phyloP scores from a whole-genome alignment of 2,888 invertebrate genomes.

The Trichopria drosophilae region DNA sequence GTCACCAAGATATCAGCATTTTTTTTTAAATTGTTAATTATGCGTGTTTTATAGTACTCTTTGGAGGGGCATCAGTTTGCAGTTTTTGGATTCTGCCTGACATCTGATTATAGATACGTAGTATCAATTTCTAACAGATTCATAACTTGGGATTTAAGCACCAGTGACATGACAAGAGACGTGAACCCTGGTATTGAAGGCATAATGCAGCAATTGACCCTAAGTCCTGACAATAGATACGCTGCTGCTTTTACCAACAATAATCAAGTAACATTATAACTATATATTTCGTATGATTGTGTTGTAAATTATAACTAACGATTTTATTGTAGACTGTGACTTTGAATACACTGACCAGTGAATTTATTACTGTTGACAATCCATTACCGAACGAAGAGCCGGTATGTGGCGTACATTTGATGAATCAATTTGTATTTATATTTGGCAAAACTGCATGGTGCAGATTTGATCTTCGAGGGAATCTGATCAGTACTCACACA shows the following conservation, averaged over 20 bases:
- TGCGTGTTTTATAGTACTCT: slow-evolving; percentile 73
- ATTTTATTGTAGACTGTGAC: slow-evolving; percentile 72
- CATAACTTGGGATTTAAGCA: slow-evolving; percentile 95
- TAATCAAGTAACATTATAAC: slow-evolving; percentile 68
- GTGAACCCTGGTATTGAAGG: slow-evolving; percentile 93
- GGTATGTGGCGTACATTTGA: slow-evolving; percentile 68
- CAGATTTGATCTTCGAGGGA: slow-evolving; percentile 77
- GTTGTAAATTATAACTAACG: slow-evolving; percentile 2
- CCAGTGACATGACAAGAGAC: slow-evolving; percentile 91
- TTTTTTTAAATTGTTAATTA: not conserved
- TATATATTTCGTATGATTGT: not conserved
- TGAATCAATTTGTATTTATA: slow-evolving; percentile 74
- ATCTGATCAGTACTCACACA: slow-evolving; percentile 65
- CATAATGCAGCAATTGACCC: slow-evolving; percentile 89
- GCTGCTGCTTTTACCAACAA: slow-evolving; percentile 95
- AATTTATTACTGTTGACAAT: slow-evolving; percentile 84
- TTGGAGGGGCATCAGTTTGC: slow-evolving; percentile 98
- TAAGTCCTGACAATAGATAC: slow-evolving; percentile 95
- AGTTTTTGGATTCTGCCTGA: slow-evolving; percentile 87
- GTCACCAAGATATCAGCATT: not conserved
- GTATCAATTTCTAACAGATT: slow-evolving; percentile 96
- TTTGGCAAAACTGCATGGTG: slow-evolving; percentile 79
- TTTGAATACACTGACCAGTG: slow-evolving; percentile 91
- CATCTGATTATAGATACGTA: slow-evolving; percentile 88
- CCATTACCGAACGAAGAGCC: slow-evolving; percentile 72